phyloP scores from a whole-genome alignment of 2,797 vertebrate species.

The Esox masquinongy region DNA sequence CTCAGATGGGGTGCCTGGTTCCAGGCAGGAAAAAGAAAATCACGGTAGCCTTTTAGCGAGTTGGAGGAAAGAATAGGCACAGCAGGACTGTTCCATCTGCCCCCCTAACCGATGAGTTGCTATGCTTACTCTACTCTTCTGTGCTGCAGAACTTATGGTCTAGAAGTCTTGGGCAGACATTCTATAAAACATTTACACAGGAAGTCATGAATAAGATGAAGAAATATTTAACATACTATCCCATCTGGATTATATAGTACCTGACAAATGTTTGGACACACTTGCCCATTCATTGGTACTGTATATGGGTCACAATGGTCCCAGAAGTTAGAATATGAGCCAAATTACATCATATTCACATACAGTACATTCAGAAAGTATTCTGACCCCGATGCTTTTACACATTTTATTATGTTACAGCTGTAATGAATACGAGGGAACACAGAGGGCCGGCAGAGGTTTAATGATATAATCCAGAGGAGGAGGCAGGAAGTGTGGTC shows the following conservation, averaged over 20 bases:
- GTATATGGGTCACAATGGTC: background rate
- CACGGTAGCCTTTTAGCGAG: background rate
- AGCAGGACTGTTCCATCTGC: background rate
- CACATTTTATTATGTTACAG: too few species aligned
- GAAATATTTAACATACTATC: background rate
- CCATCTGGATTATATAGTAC: background rate
- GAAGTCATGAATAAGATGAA: background rate
- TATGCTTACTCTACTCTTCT: too few species aligned
- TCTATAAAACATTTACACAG: background rate
- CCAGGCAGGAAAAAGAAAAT: background rate
- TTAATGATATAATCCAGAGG: too few species aligned
- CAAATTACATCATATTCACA: background rate
- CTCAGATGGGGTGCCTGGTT: background rate
- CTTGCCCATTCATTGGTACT: too few species aligned
- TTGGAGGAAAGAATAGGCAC: background rate
- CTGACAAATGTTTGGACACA: too few species aligned
- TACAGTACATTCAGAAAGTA: too few species aligned
- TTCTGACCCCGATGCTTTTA: too few species aligned
- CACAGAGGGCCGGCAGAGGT: too few species aligned
- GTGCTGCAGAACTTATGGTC: background rate
- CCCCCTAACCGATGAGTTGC: too few species aligned
- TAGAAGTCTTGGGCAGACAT: background rate
- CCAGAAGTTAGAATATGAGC: background rate
- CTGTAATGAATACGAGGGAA: too few species aligned
- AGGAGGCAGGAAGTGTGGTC: too few species aligned